Conservation (phyloP, 2,797 vertebrate genomes). For the Cryptoblepharus egeriae region DNA sequence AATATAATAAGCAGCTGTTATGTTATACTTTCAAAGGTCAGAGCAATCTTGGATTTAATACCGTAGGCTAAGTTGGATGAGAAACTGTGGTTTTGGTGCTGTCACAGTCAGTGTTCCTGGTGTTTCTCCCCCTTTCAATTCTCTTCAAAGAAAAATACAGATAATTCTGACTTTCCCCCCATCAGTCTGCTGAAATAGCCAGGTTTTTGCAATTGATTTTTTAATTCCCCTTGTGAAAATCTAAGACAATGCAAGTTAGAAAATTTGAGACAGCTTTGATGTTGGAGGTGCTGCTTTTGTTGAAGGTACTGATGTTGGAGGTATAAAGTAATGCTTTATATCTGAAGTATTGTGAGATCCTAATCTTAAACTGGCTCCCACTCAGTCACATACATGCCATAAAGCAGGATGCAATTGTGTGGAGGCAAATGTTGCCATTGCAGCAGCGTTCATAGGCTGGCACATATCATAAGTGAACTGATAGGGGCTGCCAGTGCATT, state of each 20-base stretch:
- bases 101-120: constrained; percentile 39
- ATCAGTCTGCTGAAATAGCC: background rate
- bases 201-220: background rate
- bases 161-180: constrained; percentile 35
- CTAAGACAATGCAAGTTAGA: constrained; percentile 31
- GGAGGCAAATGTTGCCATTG: no score
- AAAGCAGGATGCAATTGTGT: no score
- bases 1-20: constrained; percentile 57
- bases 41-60: constrained; percentile 58
- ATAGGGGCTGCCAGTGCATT: no score
- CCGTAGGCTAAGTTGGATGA: constrained; percentile 55
- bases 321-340: background rate
- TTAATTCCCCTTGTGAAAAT: constrained; percentile 45
- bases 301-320: no score
- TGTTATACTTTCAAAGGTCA: constrained; percentile 36
- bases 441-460: no score
- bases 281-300: no score
- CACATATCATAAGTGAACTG: no score
- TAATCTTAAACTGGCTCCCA: no score
- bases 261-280: constrained; percentile 8
- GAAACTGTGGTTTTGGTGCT: constrained; percentile 45
- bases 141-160: constrained; percentile 36
- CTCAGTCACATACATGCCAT: no score
- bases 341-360: background rate
- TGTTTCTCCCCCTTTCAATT: constrained; percentile 44